Evolutionary conservation across 2,113 vertebrate species (phyloP), one percentile per base, ranked within the genome.

Genomic region (Labeo catla): DNA sequence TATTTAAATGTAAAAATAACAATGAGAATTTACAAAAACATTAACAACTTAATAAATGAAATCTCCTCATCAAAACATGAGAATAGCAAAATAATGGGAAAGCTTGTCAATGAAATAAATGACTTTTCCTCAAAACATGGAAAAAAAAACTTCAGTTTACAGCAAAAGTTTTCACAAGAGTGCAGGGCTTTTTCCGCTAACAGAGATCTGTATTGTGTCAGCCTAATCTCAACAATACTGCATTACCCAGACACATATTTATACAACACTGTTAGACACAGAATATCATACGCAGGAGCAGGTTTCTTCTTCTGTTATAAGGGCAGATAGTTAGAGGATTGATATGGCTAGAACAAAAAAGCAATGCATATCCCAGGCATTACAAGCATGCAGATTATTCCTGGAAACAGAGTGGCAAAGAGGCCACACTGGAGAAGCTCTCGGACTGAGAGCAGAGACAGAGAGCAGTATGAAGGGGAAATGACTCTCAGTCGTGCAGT

Each of bases 131-230:
- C 54, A 57, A 70, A 28, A 50, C 52, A 50, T 13, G 28, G 28
- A 28, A 28, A 28, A n/a, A n/a, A 28, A 59, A 70, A 66, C 12
- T 47, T 45, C 13, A 34, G 49, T 72, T 86, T 72, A 80, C 13
- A 70, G 61, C 36, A 70, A 47, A n/a, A 70, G 10, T 81, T 47
- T 39, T 36, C 59, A 65, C 49, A 66, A 81, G 10, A 78, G 54
- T 50, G 76, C 81, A 28, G 68, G 15, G 76, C 36, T 65, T 84
- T 91, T 92, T 91, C 88, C 89, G 65, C 87, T 80, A 65, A 78
- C 84, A 89, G 78, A 39, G 83, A 83, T 90, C 93, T 94, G 92
- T 92, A 89, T 74, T 87, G 68, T 89, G 85, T 93, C 91, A 89
- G 59, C 61, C 61, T 90, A 87, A 88, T 88, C 72, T 59, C 87